Base-by-base conservation (phyloP, 2,888 invertebrate species). In the Apomyelois bistriatella region DNA sequence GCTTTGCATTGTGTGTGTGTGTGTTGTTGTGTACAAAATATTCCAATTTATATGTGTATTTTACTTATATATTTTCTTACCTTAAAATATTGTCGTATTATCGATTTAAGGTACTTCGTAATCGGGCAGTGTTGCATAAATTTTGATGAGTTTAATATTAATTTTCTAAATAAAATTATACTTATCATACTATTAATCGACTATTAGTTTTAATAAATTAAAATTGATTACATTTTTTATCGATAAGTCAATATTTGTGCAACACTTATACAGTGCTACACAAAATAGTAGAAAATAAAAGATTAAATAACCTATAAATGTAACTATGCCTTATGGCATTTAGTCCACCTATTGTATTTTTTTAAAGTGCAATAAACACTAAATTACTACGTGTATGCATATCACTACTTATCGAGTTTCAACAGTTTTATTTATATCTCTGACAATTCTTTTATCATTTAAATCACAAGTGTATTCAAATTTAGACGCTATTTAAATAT, bases 11-110 rank as follows among this genome's bases (percentile, higher is more conserved):
- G 49, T 50, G 60, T 58, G 57, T 65, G 65, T 68, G 66, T 32
- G 32, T 66, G 64, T 70, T 71, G 64, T 69, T 66, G 66, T 68
- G 72, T 76, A 72, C 72, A 74, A 77, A 74, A 64, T 68, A 79
- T 80, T 81, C 78, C 76, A 77, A 72, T 78, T 71, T 62, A 66
- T 66, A 64, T 72, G 65, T 67, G 61, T 63, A 58, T 67, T 60
- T 64, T 61, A 60, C 64, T 57, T 55, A 60, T 63, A 59, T 65
- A 65, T 64, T 68, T 67, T 66, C 62, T 67, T 69, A 66, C 62
- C 70, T 72, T 70, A 76, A 32, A 9, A 68, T 68, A 69, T 70
- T 66, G 55, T 62, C 64, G 62, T 75, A 76, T 72, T 81, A 77
- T 75, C 61, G 58, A 57, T 56, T 68, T 75, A 74, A 72, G 66